phyloP scores from a whole-genome alignment of 2,888 invertebrate species.

The Laothoe populi region DNA sequence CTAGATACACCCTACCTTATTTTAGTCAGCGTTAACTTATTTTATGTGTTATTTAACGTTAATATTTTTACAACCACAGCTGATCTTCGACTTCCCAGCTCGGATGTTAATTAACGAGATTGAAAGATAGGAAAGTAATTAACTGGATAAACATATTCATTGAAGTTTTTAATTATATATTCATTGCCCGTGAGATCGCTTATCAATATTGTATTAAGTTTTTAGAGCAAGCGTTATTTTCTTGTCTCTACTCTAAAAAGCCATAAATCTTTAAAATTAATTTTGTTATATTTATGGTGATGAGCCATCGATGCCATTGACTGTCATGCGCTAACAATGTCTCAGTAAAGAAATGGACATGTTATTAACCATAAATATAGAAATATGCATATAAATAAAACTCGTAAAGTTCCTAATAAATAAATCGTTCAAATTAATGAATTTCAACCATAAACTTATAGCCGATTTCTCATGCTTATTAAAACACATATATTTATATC shows the following conservation, averaged over 20 bases:
- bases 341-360: neutral
- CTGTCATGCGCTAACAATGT: neutral
- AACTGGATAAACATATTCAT: constrained; percentile 14
- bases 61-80: neutral
- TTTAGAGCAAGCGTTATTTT: neutral
- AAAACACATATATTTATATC: neutral
- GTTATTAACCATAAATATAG: neutral
- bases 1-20: too few relatives aligned
- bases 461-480: neutral
- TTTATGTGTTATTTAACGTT: neutral
- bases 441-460: neutral
- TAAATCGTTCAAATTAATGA: neutral
- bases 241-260: neutral
- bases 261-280: neutral
- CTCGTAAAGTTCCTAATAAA: neutral
- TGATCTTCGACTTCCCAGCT: neutral
- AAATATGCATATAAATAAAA: constrained; percentile 5
- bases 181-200: neutral
- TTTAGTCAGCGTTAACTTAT: too few relatives aligned
- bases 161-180: constrained; percentile 5
- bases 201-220: neutral
- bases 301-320: neutral
- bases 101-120: constrained; percentile 8
- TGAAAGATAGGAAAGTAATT: constrained; percentile 14
- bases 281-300: neutral